Base-by-base conservation (phyloP, 2,113 vertebrate genomes). In the Poecile atricapillus region DNA sequence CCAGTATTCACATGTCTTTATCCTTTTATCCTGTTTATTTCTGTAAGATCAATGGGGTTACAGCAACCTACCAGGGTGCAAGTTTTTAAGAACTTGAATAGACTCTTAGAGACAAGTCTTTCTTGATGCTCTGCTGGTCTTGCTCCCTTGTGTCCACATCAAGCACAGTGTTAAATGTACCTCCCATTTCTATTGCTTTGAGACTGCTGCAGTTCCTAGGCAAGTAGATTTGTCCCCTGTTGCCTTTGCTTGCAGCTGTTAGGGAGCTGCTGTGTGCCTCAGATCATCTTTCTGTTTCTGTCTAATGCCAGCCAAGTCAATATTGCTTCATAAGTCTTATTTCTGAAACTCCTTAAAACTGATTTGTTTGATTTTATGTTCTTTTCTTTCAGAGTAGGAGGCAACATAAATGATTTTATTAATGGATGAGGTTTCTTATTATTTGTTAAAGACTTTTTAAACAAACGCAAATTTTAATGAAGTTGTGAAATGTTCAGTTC, bases 11-110 rank as follows among this genome's bases (percentile, higher is more conserved):
- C 10, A 64, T 0, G 0, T 70, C 27, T 81, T 15, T 87, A 75
- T 89, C 37, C 43, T 87, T 96, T 91, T 63, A 80, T 91, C 65
- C 81, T 94, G 47, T 89, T 89, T 82, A 78, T 82, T 95, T 69
- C 60, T 89, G 39, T 84, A 56, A 78, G 44, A 96, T 93, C 74
- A 78, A 59, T 59, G 65, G 9, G 30, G 37, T 60, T 94, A 49
- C 20, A 83, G 20, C 46, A 19, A 77, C 33, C 64, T 87, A 74
- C 58, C 28, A 67, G 55, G 50, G 31, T 83, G 31, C 31, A 74
- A 23, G 25, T 89, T 89, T 91, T 74, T 47, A 67, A 77, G n/a
- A 80, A 53, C 30, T 87, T 87, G 39, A 77, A 76, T 47, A 63
- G 35, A 15, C 43, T 74, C 5, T 86, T 80, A 53, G 68, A 86